Base-by-base conservation (phyloP, 92 coral and sea anemone genomes). In the Palythoa caribaeorum region DNA sequence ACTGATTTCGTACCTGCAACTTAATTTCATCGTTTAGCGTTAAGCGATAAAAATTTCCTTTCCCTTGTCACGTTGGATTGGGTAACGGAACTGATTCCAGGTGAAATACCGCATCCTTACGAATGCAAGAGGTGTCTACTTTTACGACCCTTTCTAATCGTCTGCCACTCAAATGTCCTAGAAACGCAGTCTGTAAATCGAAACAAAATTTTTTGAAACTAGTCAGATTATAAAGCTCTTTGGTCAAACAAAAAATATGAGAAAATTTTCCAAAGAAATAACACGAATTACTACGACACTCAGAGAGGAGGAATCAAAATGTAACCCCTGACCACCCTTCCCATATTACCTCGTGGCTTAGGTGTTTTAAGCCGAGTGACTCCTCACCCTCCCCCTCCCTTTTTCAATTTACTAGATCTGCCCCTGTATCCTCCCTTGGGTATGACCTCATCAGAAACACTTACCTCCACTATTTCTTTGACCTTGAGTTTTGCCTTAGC, bases 31-130 rank as follows among this genome's bases (percentile, higher is more conserved):
- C 40, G 9, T 39, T 38, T 40, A 80, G 85, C 13, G 60, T 63
- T 21, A 80, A 3, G 1, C 17, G 57, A 21, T 63, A 80, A 59
- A 38, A 80, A 60, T 63, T 3, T 7, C 85, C 85, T 14, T 63
- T 2, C 9, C 85, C 85, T 14, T 63, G 85, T 73, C 85, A 80
- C 40, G 35, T 40, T 44, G 85, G 85, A 15, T 80, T 80, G n/a
- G 85, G 85, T 59, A 80, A 57, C 39, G 73, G 59, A 63, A 80
- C 74, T 7, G 38, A 14, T 14, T 80, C 73, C 28, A 80, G n/a
- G n/a, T 40, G 17, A 80, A 80, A 80, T 28, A 10, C 11, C 7
- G 74, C 52, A 1, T 21, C 85, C 21, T n/a, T 17, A 47, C 15
- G 11, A 80, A 80, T 16, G 21, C 38, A 40, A 37, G 85, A 80